A percentile compares a stretch with the other conserved stretches of the same genome.
These are phyloP conservation scores for Trachurus trachurus DNA, from an alignment of 2,797 vertebrate genomes.

Conservation along the genomic window DNA sequence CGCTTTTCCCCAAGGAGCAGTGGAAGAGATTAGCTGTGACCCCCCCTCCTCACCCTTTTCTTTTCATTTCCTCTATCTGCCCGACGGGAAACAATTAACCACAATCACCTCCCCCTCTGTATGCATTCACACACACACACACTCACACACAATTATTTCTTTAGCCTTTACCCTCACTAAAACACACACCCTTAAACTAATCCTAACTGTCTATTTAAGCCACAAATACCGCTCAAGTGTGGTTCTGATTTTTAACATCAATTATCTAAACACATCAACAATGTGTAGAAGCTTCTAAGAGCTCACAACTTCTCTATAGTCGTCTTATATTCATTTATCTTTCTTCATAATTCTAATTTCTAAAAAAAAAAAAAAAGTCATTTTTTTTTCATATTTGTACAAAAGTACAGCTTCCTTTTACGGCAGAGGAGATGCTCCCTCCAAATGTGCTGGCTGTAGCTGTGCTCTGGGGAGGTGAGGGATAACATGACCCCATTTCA, in stretches of 20 bases:
- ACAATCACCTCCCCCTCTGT: conserved; percentile 78
- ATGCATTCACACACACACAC: conserved; percentile 72
- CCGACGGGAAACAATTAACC: conserved; percentile 84
- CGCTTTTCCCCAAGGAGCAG: conserved; percentile 55
- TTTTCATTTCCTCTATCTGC: conserved; percentile 75
- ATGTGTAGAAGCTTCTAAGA: too few relatives aligned
- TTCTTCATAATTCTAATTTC: too few relatives aligned
- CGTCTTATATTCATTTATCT: too few relatives aligned
- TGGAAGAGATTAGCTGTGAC: conserved; percentile 71
- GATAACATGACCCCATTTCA: conserved; percentile 72
- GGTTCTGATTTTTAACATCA: background rate
- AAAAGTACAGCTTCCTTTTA: conserved; percentile 1
- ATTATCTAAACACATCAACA: too few relatives aligned
- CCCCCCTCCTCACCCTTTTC: conserved; percentile 66
- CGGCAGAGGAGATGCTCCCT: conserved; percentile 30
- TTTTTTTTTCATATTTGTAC: background rate
- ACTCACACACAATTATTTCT: conserved; percentile 48
- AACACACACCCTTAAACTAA: conserved; percentile 45
- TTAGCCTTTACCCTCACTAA: conserved; percentile 59
- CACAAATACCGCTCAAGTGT: conserved; percentile 16
- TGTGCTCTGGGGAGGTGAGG: conserved; percentile 37
- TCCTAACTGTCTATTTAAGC: conserved; percentile 30
- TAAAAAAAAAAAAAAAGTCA: too few relatives aligned
- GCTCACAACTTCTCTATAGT: too few relatives aligned
- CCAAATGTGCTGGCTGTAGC: conserved; percentile 11